These are phyloP conservation scores for Ophioninae sp. DNA, from an alignment of 2,888 invertebrate genomes.

Conservation along the genomic window DNA sequence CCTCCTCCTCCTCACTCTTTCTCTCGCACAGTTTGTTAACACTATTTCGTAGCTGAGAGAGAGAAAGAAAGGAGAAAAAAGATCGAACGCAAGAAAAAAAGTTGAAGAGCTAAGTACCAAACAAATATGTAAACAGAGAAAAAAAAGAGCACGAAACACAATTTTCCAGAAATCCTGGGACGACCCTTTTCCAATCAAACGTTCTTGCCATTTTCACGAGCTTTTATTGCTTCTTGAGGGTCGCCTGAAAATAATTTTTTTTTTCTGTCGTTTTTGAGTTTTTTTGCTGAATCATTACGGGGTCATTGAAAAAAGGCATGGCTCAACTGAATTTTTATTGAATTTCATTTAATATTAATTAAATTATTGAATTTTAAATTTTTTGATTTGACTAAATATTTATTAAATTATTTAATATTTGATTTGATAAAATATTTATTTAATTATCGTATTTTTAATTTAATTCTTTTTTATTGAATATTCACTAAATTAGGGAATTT, in stretches of 20 bases:
- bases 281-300: background rate
- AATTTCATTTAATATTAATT: too few relatives aligned
- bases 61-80: constrained; percentile 12
- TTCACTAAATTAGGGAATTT: too few relatives aligned
- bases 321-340: too few relatives aligned
- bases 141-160: constrained; percentile 47
- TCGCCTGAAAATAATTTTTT: background rate
- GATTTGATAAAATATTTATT: too few relatives aligned
- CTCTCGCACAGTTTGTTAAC: constrained; percentile 20
- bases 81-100: constrained; percentile 27
- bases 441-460: too few relatives aligned
- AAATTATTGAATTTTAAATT: too few relatives aligned
- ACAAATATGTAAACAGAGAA: constrained; percentile 63
- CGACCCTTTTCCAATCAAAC: constrained; percentile 31
- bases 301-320: background rate
- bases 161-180: constrained; percentile 29
- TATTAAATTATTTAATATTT: too few relatives aligned
- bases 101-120: constrained; percentile 60
- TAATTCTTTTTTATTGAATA: too few relatives aligned
- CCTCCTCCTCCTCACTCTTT: constrained; percentile 57
- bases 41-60: constrained; percentile 24
- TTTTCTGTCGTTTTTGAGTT: background rate
- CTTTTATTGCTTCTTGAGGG: background rate
- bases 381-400: too few relatives aligned
- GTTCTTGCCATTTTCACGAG: constrained; percentile 29